Evolutionary conservation across 2,113 vertebrate genomes (phyloP).

Genomic region (Petaurus breviceps): DNA sequence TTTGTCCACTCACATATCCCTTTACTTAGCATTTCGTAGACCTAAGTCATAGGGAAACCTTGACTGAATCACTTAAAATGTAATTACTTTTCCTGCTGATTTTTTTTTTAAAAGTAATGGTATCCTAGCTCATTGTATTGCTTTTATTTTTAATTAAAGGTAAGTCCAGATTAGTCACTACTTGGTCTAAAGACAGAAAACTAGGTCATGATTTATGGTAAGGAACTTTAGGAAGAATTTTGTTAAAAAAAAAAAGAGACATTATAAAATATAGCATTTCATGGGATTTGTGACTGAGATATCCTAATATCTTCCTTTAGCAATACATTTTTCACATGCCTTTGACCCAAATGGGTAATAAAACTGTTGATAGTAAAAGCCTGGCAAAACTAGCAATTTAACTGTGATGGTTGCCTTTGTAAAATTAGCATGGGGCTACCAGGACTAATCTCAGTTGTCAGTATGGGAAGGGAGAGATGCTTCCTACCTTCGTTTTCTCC

Average conservation of each 20-base stretch:
- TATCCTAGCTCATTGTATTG: background rate
- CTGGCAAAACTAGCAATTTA: background rate
- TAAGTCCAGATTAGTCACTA: background rate
- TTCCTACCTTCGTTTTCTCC: background rate
- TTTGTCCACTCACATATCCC: background rate
- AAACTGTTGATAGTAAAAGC: background rate
- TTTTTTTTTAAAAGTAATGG: background rate
- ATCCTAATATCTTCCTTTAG: background rate
- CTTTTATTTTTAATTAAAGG: background rate
- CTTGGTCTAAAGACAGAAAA: background rate
- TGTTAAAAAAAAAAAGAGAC: background rate
- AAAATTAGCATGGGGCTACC: background rate
- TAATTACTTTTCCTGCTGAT: background rate
- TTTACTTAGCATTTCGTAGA: background rate
- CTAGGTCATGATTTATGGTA: background rate
- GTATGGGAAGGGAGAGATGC: background rate
- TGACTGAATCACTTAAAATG: background rate
- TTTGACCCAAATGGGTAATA: background rate
- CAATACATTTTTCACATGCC: background rate
- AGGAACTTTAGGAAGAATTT: background rate
- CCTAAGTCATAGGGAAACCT: background rate
- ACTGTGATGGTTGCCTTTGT: background rate
- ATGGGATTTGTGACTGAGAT: background rate
- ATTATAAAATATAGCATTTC: background rate
- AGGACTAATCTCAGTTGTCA: background rate